These are phyloP conservation scores for Sitta europaea DNA, from an alignment of 2,113 vertebrate species.

Conservation along the genomic window DNA sequence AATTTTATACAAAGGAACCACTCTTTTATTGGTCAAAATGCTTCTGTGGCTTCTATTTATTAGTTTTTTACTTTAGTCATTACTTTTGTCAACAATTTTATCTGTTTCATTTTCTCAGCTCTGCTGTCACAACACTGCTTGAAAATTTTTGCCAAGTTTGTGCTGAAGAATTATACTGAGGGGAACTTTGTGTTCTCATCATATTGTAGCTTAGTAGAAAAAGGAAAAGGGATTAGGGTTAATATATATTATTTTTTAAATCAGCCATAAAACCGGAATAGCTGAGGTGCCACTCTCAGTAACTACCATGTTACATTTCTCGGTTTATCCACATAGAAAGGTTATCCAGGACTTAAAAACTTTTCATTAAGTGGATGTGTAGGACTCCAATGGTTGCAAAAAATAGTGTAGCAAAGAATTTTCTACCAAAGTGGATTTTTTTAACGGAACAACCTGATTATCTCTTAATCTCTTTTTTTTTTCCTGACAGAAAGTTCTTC, in stretches of 20 bases:
- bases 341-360: neutral
- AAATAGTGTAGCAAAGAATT: neutral
- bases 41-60: constrained; percentile 5
- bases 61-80: neutral
- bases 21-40: neutral
- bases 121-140: neutral
- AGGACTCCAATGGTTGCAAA: neutral
- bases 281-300: neutral
- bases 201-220: neutral
- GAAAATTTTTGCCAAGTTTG: constrained; percentile 21
- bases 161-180: neutral
- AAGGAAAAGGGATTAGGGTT: neutral
- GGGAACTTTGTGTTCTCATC: neutral
- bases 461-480: neutral
- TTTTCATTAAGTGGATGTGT: neutral
- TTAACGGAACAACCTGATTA: neutral
- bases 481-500: neutral
- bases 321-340: neutral
- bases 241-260: neutral
- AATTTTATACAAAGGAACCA: neutral
- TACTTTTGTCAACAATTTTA: constrained; percentile 1
- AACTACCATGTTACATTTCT: neutral
- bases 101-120: constrained; percentile 20
- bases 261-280: neutral
- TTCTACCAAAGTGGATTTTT: neutral